Evolutionary conservation across 2,888 invertebrate genomes (phyloP), one percentile per base, ranked within the genome.

Genomic region (Plemyria rubiginata): DNA sequence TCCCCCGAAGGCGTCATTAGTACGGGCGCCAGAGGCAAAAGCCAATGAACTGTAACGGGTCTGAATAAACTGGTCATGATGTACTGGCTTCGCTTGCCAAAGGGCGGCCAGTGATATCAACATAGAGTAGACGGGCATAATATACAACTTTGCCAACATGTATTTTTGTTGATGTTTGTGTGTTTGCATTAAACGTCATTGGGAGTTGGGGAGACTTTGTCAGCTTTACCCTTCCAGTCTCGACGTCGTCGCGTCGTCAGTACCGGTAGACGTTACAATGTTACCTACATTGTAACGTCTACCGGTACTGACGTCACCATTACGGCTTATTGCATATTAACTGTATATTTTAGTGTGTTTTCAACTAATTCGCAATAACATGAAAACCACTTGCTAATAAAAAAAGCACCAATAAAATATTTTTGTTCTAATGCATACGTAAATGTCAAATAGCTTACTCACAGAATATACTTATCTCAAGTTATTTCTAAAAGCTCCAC

Each of bases 41-140:
- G 82, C 79, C 81, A 81, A 82, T 81, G 79, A 82, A 83, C 81
- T 78, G 72, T 73, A 70, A 69, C 73, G 66, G 83, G 71, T 84
- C 86, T 72, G 53, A 54, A 54, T 77, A 73, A 58, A 66, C 66
- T 85, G 82, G 85, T 68, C 74, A 50, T 46, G 59, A 65, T 64
- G 69, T 73, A 81, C 80, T 81, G 80, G 83, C 82, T 82, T 67
- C 73, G 79, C 70, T 77, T 86, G 87, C 84, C 87, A 85, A 87
- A 84, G 85, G 85, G 82, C 82, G 76, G 73, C 69, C 78, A 76
- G 76, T 75, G 74, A 74, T 78, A 77, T 77, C 71, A 70, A 72
- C 70, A 63, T 67, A 68, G 60, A 70, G 72, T 70, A 72, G 68
- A 68, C 65, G 71, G 65, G 74, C 65, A 63, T 60, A 66, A 62